These are phyloP conservation scores for Ophion costatus DNA, from an alignment of 2,888 invertebrate species.

Conservation along the genomic window DNA sequence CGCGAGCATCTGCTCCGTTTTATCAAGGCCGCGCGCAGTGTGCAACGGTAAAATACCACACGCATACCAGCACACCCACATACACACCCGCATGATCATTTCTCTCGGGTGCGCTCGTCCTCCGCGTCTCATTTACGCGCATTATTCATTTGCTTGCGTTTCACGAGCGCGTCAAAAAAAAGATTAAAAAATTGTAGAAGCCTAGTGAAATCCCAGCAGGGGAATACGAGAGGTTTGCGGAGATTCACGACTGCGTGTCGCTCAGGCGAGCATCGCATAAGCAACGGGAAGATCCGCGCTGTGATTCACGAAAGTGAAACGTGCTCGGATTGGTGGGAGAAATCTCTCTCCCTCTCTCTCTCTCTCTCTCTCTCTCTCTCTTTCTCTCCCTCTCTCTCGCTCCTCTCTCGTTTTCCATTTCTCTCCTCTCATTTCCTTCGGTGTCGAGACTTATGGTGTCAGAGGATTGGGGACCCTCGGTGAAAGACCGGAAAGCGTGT, in stretches of 20 bases:
- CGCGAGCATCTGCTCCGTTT: constrained; percentile 59
- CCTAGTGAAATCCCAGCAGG: constrained; percentile 36
- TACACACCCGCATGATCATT: neutral
- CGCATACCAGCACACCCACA: neutral
- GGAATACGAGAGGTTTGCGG: constrained; percentile 34
- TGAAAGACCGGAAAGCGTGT: constrained; percentile 46
- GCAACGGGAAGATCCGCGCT: constrained; percentile 38
- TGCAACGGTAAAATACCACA: constrained; percentile 16
- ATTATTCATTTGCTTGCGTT: constrained; percentile 60
- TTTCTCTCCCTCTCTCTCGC: constrained; percentile 28
- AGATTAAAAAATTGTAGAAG: neutral
- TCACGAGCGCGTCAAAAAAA: constrained; percentile 55
- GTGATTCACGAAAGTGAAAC: constrained; percentile 60
- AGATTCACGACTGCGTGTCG: constrained; percentile 57
- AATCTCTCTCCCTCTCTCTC: constrained; percentile 23
- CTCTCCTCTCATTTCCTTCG: constrained; percentile 48
- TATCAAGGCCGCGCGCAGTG: constrained; percentile 50
- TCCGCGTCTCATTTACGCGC: constrained; percentile 62
- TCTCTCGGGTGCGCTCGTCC: constrained; percentile 38
- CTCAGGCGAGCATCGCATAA: constrained; percentile 29
- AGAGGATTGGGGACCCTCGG: constrained; percentile 50
- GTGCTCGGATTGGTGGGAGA: constrained; percentile 18
- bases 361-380: constrained; percentile 19
- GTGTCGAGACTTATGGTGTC: constrained; percentile 59
- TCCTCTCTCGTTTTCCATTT: constrained; percentile 10